Percentiles rank a stretch among this genome's conserved stretches.
These are phyloP conservation scores for Myotis yumanensis DNA, from an alignment of 2,113 vertebrate species.

Conservation along the genomic window DNA sequence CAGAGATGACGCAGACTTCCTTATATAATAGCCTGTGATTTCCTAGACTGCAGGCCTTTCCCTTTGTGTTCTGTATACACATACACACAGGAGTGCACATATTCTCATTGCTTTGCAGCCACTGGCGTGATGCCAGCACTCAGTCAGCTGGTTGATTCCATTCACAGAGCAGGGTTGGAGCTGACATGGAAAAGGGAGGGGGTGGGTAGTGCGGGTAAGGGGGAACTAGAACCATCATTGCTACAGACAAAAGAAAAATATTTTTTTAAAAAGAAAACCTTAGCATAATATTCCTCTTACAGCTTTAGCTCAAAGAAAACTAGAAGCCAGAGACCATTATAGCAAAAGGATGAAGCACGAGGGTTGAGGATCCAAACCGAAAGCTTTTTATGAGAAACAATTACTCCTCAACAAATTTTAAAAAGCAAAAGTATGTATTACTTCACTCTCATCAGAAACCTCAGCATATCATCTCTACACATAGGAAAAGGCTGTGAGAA, in stretches of 20 bases:
- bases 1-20: constrained; percentile 81
- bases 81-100: constrained; percentile 72
- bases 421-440: constrained; percentile 59
- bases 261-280: constrained; percentile 30
- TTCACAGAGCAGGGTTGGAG: constrained; percentile 77
- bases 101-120: constrained; percentile 76
- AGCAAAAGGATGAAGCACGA: constrained; percentile 38
- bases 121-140: constrained; percentile 81
- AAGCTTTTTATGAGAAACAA: constrained; percentile 65
- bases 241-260: constrained; percentile 80
- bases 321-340: constrained; percentile 29
- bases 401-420: constrained; percentile 35
- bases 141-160: constrained; percentile 82
- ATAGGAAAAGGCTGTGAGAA: constrained; percentile 45
- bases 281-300: constrained; percentile 7
- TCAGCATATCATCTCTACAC: constrained; percentile 30
- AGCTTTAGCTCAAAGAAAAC: constrained; percentile 38
- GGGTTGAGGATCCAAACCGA: constrained; percentile 11
- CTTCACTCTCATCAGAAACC: constrained; percentile 60
- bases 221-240: constrained; percentile 68
- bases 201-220: constrained; percentile 30
- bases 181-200: constrained; percentile 71
- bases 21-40: constrained; percentile 82
- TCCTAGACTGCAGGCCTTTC: constrained; percentile 83
- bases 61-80: constrained; percentile 82